A percentile compares a stretch with the other conserved stretches of the same genome.
phyloP scores from a whole-genome alignment of 2,888 invertebrate species.

The Trissolcus brochymenae region DNA sequence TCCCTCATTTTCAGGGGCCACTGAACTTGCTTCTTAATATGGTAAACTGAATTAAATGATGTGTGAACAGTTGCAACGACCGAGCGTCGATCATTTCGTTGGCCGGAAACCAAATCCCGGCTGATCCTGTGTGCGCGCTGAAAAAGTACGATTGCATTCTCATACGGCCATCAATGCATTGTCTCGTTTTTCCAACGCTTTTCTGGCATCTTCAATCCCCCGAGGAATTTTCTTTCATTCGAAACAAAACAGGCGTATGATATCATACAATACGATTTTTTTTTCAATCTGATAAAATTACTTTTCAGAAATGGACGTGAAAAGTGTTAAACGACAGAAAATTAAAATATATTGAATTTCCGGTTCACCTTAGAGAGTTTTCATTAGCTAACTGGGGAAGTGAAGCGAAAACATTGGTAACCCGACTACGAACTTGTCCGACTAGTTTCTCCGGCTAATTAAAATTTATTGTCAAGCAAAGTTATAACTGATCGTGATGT shows the following conservation, averaged over 20 bases:
- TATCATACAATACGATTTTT: no score
- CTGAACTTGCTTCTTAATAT: slow-evolving; percentile 19
- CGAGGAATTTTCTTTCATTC: no score
- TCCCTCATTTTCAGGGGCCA: not conserved
- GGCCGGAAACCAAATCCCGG: slow-evolving; percentile 40
- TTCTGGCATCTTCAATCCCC: no score
- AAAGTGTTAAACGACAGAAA: not conserved
- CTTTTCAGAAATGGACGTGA: no score
- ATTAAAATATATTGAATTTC: slow-evolving; percentile 13
- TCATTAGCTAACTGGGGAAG: slow-evolving; percentile 20
- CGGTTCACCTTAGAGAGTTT: slow-evolving; percentile 9
- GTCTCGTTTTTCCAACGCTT: no score
- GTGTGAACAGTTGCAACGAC: slow-evolving; percentile 1
- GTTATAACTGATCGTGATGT: not conserved
- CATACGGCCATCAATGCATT: not conserved
- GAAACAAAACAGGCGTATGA: no score
- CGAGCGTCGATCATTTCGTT: slow-evolving; percentile 24
- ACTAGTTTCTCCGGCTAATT: slow-evolving; percentile 23
- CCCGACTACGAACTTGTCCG: slow-evolving; percentile 20
- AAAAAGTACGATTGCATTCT: not conserved
- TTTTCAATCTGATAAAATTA: no score
- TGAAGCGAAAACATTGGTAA: slow-evolving; percentile 27
- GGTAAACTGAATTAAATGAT: slow-evolving; percentile 24
- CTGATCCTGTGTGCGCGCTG: not conserved
- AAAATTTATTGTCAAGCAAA: slow-evolving; percentile 23